Evolutionary conservation across 2,113 vertebrate species (phyloP), one percentile per base, ranked within the genome.

Genomic region (Grallaria varia): DNA sequence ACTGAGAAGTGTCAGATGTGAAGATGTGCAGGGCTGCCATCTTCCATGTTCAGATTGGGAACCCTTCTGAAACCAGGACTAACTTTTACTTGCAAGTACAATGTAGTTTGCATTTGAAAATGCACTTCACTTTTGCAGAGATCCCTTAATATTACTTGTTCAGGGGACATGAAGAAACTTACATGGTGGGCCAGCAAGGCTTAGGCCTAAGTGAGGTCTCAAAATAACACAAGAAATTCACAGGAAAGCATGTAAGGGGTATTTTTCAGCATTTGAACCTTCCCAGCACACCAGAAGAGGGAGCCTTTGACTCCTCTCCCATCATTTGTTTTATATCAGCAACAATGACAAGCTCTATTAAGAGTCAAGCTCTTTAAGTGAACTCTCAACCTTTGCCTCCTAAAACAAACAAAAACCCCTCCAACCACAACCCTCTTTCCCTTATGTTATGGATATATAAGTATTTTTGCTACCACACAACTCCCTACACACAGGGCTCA

Each of bases 311-410:
- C 31, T 96, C 80, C 92, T 78, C 68, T 93, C 64, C 76, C 40
- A 95, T 97, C 52, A 96, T 95, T 97, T 97, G 94, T 93, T 97
- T 96, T 96, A 93, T 95, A 97, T 96, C 94, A 94, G 91, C 53
- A 76, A 96, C 93, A 96, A 96, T 94, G 96, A 96, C 93, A 96
- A 96, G 92, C 92, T 94, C 92, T 96, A 95, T 94, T 97, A 94
- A 93, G 80, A 96, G 80, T 78, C 92, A 93, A 96, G 62, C 64
- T 93, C 90, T 91, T 88, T 75, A 81, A 89, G 49, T 89, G 83
- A 95, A 95, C 90, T 87, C 76, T 97, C 86, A 87, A 79, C 95
- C 77, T 86, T 92, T 78, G 79, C 93, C 83, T 93, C 76, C 83
- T 84, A 93, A 95, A 94, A 89, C 88, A 96, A 93, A 89, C 52